Conservation (phyloP, 2,113 vertebrate genomes). For the Pachycephala philippinensis region DNA sequence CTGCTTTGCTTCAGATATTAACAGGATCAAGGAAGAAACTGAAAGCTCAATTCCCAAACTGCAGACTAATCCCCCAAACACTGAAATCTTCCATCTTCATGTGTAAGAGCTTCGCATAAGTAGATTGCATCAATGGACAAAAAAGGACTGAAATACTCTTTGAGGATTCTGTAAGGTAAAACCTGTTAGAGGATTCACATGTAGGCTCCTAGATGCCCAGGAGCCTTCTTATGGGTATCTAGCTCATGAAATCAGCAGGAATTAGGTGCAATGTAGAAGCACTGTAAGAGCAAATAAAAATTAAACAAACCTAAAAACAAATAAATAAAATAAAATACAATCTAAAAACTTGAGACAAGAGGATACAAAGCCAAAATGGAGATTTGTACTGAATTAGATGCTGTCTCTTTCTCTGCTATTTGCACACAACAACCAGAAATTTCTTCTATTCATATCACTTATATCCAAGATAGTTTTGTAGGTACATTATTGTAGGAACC, state of each 20-base stretch:
- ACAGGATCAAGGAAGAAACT: neutral
- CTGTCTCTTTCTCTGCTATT: neutral
- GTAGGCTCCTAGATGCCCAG: neutral
- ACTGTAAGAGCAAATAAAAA: neutral
- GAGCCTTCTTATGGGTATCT: rapidly evolving
- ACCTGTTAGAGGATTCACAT: neutral
- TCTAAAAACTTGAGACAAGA: neutral
- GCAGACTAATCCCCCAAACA: neutral
- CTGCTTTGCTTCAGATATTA: neutral
- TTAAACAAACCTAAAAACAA: neutral
- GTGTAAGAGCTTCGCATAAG: neutral
- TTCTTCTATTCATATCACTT: neutral
- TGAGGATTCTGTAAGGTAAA: neutral
- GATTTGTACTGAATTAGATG: neutral
- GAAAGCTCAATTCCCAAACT: neutral
- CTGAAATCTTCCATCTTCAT: neutral
- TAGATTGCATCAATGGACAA: neutral
- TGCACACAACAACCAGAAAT: neutral
- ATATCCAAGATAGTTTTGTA: neutral
- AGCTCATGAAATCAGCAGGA: neutral
- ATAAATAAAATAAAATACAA: neutral
- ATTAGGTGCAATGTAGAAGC: neutral
- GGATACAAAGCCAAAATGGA: neutral
- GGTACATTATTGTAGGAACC: neutral
- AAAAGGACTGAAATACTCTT: neutral